Evolutionary conservation across 1,140 invertebrate species (phyloP), one percentile per base, ranked within the genome.

Genomic region (Philaenus spumarius): DNA sequence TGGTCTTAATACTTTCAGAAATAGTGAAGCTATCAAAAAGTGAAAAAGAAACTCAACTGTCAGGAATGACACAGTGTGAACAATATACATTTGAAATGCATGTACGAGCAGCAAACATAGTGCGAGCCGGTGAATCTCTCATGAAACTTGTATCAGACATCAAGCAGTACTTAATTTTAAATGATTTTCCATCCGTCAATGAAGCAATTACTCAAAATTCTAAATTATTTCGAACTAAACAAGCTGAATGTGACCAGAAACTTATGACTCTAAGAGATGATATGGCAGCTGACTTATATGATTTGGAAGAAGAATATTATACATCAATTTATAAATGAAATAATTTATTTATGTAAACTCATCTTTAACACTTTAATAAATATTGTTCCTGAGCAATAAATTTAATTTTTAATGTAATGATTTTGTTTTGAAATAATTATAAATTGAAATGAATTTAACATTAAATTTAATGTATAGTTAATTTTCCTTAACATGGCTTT

Each of bases 281-380:
- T 68, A 94, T 97, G 81, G 90, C 94, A 24, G 85, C 89, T 45
- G 93, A 97, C 77, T 76, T 98, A 0, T 96, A 94, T 77, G 95
- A 97, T 75, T 75, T 97, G 37, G 95, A 98, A 80, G 94, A 97
- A 76, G 95, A 98, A 79, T 97, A 97, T 75, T 97, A 96, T 71
- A 95, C 90, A 4, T 96, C 93, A 61, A 86, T 90, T 66, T 95
- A 93, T 74, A 97, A 97, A 76, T 89, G n/a, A n/a, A 72, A 26
- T 57, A 50, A 47, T 52, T 43, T 23, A 52, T 58, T 30, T 30
- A 9, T 30, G 26, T 30, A 30, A 30, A 30, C 9, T 4, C 26
- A 4, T 30, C n/a, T n/a, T n/a, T n/a, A n/a, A n/a, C n/a, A n/a
- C n/a, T n/a, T n/a, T n/a, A n/a, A n/a, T n/a, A n/a, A n/a, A n/a